These are phyloP conservation scores for Cyprinus carpio DNA, from an alignment of 2,113 vertebrate genomes.

Conservation along the genomic window DNA sequence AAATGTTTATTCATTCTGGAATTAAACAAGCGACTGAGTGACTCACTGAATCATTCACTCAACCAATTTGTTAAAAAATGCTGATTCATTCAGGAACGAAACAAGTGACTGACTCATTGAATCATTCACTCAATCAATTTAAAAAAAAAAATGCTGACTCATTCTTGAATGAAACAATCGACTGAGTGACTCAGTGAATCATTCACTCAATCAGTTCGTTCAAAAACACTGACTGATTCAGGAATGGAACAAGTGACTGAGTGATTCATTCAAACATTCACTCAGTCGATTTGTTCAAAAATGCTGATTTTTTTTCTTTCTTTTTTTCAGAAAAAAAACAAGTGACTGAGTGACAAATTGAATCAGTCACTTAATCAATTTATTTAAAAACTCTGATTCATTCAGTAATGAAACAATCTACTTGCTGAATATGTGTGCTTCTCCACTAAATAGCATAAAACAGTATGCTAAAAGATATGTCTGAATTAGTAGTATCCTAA, in stretches of 20 bases:
- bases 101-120: background rate
- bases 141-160: background rate
- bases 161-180: no score
- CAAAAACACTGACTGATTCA: background rate
- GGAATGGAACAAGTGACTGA: no score
- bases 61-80: background rate
- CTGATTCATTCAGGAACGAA: background rate
- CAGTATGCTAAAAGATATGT: no score
- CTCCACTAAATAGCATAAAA: no score
- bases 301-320: no score
- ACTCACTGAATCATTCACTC: background rate
- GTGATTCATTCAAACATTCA: no score
- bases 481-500: no score
- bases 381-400: background rate
- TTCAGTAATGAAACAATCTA: no score
- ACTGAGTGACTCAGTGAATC: background rate
- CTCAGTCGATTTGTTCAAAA: no score
- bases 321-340: no score
- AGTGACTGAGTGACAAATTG: no score
- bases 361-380: background rate
- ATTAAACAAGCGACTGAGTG: background rate
- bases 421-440: no score
- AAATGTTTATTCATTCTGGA: background rate
- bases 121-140: background rate
- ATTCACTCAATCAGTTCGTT: background rate